Base-by-base conservation (phyloP, 2,113 vertebrate genomes). In the Psittacara wagleri region DNA sequence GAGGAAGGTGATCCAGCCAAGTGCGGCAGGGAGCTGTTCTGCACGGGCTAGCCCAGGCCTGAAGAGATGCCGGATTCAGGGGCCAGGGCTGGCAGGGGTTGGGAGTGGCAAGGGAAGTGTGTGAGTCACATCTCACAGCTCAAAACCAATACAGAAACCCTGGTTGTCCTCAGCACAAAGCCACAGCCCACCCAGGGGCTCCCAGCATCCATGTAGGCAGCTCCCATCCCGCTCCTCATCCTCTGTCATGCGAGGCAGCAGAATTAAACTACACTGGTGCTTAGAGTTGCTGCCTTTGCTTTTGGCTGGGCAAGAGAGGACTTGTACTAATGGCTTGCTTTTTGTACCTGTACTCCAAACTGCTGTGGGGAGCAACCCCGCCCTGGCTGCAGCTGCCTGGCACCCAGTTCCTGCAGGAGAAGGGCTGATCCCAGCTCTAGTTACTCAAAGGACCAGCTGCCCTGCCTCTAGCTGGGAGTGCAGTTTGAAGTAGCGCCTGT, bases 61-160 rank as follows among this genome's bases (percentile, higher is more conserved):
- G 96, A 73, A 48, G 48, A 76, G 59, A 39, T 12, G 11, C 57
- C 1, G 8, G 78, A 41, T 81, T 77, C 4, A 15, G 83, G 62
- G 79, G 55, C 67, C 2, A 15, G 35, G 70, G 57, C 69, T 2
- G 6, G 86, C 44, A 29, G 79, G 66, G 37, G 19, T 19, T 83
- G 84, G 88, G 72, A 94, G 83, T 0, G 0, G 57, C 0, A 0
- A 78, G 31, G 51, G 31, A 2, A 17, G 67, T 0, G 1, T 3
- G 4, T 61, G n/a, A n/a, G 37, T 82, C 82, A 72, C 55, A 5
- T 7, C 43, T 84, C 12, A 4, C n/a, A 13, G 1, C 18, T 41
- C 68, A 86, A 69, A 92, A 52, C 24, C 4, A 1, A 29, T 17
- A 66, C 41, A 49, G 64, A 74, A 81, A 59, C 68, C 13, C n/a